These are phyloP conservation scores for Apodemus speciosus DNA, from an alignment of 2,113 vertebrate genomes.

Conservation along the genomic window DNA sequence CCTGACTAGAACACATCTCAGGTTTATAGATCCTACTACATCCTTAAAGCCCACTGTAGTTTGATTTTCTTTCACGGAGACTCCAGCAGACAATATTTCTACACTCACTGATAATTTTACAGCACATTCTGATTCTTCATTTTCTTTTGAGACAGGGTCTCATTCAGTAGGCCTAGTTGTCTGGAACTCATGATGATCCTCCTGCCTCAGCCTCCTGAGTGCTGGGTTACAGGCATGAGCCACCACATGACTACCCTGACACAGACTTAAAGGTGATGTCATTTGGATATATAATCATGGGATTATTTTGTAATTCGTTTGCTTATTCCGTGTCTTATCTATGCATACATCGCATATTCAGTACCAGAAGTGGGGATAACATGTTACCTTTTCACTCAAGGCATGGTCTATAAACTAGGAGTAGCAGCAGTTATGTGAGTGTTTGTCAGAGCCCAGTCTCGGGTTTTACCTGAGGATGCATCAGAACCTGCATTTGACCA, in stretches of 20 bases:
- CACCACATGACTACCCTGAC: background rate
- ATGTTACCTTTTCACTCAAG: constrained; percentile 35
- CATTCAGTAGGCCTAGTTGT: background rate
- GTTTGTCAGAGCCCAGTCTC: background rate
- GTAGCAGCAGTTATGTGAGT: background rate
- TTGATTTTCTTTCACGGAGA: constrained; percentile 52
- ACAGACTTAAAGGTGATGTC: background rate
- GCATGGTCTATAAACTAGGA: background rate
- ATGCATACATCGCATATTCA: constrained; percentile 5
- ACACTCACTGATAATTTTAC: background rate
- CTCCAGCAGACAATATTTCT: constrained; percentile 49
- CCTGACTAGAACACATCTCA: background rate
- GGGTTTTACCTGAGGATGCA: background rate
- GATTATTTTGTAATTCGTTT: constrained; percentile 39
- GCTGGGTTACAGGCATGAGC: background rate
- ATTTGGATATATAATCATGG: background rate
- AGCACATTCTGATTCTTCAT: constrained; percentile 45
- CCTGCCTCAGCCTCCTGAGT: background rate
- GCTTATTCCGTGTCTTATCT: constrained; percentile 21
- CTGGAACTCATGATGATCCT: background rate
- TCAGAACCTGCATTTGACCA: constrained; percentile 13
- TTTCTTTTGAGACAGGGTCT: background rate
- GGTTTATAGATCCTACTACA: background rate
- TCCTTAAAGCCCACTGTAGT: constrained; percentile 6
- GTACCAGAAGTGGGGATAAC: background rate